Conservation (phyloP, 2,113 vertebrate genomes). For the human (Homo sapiens) region DNA sequence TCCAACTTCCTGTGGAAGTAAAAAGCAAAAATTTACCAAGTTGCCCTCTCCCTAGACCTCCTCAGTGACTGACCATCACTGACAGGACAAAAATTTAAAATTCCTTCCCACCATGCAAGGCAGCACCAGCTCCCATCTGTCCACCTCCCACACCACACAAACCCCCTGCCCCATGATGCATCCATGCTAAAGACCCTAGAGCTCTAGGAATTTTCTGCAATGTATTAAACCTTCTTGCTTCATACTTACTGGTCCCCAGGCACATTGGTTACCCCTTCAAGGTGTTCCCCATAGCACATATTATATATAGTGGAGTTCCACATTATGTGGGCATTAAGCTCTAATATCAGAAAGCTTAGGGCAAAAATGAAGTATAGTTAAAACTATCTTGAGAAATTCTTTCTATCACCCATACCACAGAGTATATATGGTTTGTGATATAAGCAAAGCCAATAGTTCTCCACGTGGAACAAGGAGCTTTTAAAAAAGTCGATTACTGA, state of each 20-base stretch:
- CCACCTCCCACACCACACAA: neutral
- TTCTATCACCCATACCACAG: neutral
- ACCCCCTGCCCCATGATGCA: no score
- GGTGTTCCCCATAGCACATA: neutral
- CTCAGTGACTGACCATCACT: neutral
- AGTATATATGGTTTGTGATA: neutral
- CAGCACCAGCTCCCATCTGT: rapidly evolving
- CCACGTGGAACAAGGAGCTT: neutral
- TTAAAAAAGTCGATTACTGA: neutral
- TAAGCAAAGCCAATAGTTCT: neutral
- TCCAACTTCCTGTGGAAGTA: neutral
- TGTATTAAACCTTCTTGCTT: neutral
- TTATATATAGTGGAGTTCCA: neutral
- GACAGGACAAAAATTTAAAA: neutral
- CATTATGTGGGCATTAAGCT: neutral
- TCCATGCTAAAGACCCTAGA: neutral
- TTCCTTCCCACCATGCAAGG: neutral
- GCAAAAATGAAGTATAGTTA: neutral
- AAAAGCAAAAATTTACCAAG: neutral
- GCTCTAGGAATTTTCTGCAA: neutral
- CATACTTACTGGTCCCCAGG: neutral
- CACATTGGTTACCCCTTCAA: no score
- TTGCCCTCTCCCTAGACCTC: neutral
- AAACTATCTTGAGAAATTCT: neutral
- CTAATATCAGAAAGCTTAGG: neutral